A percentile compares a stretch with the other conserved stretches of the same genome.
Evolutionary conservation across 2,113 vertebrate genomes (phyloP).

Genomic region (Toxotes chatareus): DNA sequence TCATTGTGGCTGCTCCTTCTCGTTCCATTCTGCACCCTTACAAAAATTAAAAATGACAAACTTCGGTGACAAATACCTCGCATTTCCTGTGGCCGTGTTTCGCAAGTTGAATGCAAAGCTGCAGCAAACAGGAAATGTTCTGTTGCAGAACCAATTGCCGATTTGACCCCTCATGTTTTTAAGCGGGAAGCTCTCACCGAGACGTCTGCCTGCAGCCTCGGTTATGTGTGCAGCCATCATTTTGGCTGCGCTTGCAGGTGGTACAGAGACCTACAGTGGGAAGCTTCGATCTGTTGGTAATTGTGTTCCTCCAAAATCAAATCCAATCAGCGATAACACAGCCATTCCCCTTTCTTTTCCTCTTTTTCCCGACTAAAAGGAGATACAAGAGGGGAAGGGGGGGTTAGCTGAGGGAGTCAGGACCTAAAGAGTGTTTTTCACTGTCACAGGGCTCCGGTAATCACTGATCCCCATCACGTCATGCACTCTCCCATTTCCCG

Average conservation of each 20-base stretch:
- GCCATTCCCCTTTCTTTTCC: conserved; percentile 6
- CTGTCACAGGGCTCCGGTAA: conserved; percentile 72
- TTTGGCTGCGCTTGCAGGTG: conserved; percentile 29
- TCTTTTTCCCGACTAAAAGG: conserved; percentile 55
- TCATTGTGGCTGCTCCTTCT: too few species aligned
- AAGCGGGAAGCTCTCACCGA: conserved; percentile 25
- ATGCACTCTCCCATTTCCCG: conserved; percentile 38
- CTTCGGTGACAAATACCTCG: too few species aligned
- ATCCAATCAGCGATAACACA: conserved; percentile 81
- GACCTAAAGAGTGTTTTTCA: conserved; percentile 79
- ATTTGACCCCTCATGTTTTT: conserved; percentile 43
- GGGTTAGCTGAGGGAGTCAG: conserved; percentile 52
- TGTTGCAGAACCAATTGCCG: conserved; percentile 55
- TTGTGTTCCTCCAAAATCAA: conserved; percentile 87
- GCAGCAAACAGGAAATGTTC: too few species aligned
- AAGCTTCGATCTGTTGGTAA: conserved; percentile 72
- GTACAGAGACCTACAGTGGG: conserved; percentile 16
- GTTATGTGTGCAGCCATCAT: conserved; percentile 29
- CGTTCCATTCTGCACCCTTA: too few species aligned
- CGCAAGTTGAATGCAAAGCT: too few species aligned
- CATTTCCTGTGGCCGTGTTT: too few species aligned
- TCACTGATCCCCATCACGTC: conserved; percentile 80
- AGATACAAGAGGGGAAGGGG: conserved; percentile 59
- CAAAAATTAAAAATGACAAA: too few species aligned
- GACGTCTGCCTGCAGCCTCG: conserved; percentile 11